Percentiles rank a stretch among this genome's conserved stretches.
phyloP scores from a whole-genome alignment of 2,888 invertebrate species.

The Pantelozetes paolii region DNA sequence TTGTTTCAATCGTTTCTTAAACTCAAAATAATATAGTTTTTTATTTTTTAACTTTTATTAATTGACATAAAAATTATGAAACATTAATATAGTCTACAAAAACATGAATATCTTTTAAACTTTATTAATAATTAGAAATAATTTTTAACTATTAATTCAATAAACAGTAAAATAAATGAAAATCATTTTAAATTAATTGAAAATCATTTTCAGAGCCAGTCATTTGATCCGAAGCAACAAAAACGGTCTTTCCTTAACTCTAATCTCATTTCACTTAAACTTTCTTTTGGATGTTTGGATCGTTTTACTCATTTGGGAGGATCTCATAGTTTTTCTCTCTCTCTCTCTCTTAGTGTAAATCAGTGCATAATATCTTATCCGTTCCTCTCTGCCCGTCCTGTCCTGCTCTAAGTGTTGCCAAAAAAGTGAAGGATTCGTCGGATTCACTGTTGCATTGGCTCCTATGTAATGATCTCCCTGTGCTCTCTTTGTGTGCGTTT shows the following conservation, averaged over 20 bases:
- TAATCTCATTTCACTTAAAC: background rate
- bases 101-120: too few relatives aligned
- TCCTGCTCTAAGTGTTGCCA: constrained; percentile 24
- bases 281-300: background rate
- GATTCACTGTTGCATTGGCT: background rate
- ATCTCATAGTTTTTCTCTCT: constrained; percentile 40
- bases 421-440: constrained; percentile 8
- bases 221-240: too few relatives aligned
- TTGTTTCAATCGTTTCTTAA: too few relatives aligned
- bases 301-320: constrained; percentile 2
- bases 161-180: too few relatives aligned
- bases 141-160: too few relatives aligned
- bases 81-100: too few relatives aligned
- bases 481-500: background rate
- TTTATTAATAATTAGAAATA: too few relatives aligned
- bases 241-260: background rate
- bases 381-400: background rate
- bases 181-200: too few relatives aligned
- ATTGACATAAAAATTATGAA: too few relatives aligned
- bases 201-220: too few relatives aligned
- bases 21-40: too few relatives aligned
- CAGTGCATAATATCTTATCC: background rate
- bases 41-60: too few relatives aligned
- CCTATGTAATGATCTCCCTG: background rate
- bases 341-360: background rate